Base-by-base conservation (phyloP, 1,140 invertebrate species). In the Megathymus violae region DNA sequence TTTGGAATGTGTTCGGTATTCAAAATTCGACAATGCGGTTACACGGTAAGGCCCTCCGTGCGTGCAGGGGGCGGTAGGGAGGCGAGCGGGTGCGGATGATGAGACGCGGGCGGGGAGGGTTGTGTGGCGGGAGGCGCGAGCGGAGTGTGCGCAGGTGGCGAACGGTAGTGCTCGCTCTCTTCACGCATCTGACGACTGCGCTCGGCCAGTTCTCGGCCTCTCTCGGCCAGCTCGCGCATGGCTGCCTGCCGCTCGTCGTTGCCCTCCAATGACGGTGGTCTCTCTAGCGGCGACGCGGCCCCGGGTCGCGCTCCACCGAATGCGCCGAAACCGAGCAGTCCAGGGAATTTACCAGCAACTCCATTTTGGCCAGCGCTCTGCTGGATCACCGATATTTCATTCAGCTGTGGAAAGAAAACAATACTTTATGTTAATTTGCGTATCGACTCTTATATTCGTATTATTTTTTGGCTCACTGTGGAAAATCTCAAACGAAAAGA, bases 361-460 rank as follows among this genome's bases (percentile, higher is more conserved):
- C 93, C 93, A 73, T 93, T 93, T 67, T 91, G 88, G 13, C 89
- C 88, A 63, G 92, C 92, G 65, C 86, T 91, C 63, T 92, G 92
- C 67, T 93, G 92, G 65, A 93, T 92, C 60, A 93, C 92, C 50
- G 92, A 93, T 82, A 93, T 93, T 77, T 93, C 93, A 83, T 93
- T 93, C 82, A 93, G 85, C 92, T 93, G 88, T 22, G 74, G 77
- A 64, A 40, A 68, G 70, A 58, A 73, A 67, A 71, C n/a, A n/a
- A n/a, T n/a, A n/a, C n/a, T n/a, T n/a, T n/a, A n/a, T n/a, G n/a
- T n/a, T n/a, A n/a, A n/a, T n/a, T n/a, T n/a, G n/a, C n/a, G n/a
- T n/a, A n/a, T n/a, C n/a, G n/a, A n/a, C n/a, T n/a, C n/a, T n/a
- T n/a, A n/a, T n/a, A n/a, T n/a, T n/a, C n/a, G n/a, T n/a, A n/a